These are phyloP conservation scores for Pagrus major DNA, from an alignment of 2,113 vertebrate species.

Conservation along the genomic window DNA sequence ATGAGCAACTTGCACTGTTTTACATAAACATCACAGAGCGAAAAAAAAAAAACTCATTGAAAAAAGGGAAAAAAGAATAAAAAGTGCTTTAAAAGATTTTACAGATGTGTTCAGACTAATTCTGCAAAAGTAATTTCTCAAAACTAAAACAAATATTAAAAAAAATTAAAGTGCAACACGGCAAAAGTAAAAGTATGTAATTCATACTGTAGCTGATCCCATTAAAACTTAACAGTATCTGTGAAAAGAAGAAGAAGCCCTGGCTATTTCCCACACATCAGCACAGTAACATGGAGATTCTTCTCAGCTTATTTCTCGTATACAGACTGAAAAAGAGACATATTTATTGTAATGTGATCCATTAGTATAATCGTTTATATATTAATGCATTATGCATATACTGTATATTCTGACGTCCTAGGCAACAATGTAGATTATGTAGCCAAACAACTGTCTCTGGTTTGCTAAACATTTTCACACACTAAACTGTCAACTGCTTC, in stretches of 20 bases:
- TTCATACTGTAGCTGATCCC: not conserved
- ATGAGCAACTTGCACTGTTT: conserved; percentile 11
- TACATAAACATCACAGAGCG: conserved; percentile 1
- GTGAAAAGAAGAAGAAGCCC: not conserved
- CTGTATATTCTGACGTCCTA: conserved; percentile 1
- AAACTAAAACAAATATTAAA: conserved; percentile 26
- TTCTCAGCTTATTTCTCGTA: conserved; percentile 45
- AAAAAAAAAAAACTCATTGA: not conserved
- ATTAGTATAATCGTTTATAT: conserved; percentile 11
- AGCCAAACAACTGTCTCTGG: not conserved
- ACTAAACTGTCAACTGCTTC: not conserved
- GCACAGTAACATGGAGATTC: conserved; percentile 38
- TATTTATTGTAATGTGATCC: not conserved
- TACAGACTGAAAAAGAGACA: not conserved
- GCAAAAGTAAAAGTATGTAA: not conserved
- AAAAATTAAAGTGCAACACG: conserved; percentile 29
- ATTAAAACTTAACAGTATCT: not conserved
- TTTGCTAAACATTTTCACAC: conserved; percentile 1
- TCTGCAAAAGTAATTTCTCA: not conserved
- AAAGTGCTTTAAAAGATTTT: not conserved
- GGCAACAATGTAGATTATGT: not conserved
- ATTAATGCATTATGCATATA: conserved; percentile 4
- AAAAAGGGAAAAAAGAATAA: conserved; percentile 2
- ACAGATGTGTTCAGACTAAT: conserved; percentile 18
- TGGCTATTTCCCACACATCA: conserved; percentile 22